Conservation (phyloP, 2,113 vertebrate genomes). For the Xyrauchen texanus region DNA sequence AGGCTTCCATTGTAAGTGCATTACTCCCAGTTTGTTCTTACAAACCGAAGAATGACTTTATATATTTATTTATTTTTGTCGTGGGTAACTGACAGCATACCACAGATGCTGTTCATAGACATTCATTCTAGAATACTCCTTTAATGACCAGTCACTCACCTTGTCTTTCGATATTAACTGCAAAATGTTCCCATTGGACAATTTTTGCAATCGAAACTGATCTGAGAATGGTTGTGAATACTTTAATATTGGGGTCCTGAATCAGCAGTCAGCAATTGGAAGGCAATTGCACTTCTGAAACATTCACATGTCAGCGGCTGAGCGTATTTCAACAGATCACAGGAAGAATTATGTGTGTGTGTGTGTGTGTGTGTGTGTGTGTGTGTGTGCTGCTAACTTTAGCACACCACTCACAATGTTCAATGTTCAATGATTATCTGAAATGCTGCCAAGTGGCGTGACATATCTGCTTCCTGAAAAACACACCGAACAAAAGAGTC, state of each 20-base stretch:
- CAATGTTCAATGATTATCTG: too few species aligned
- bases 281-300: not conserved
- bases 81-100: not conserved
- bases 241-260: too few species aligned
- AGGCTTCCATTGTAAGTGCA: not conserved
- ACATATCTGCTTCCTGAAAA: conserved; percentile 52
- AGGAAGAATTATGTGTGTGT: not conserved
- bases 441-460: conserved; percentile 19
- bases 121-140: too few species aligned
- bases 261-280: not conserved
- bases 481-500: conserved; percentile 27
- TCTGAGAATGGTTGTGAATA: too few species aligned
- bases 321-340: conserved; percentile 10
- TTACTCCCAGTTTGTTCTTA: not conserved
- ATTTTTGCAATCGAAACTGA: too few species aligned
- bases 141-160: too few species aligned
- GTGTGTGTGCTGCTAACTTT: conserved; percentile 39
- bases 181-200: too few species aligned
- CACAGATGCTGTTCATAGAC: not conserved
- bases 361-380: not conserved
- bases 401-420: conserved; percentile 37
- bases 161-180: too few species aligned
- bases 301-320: not conserved
- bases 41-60: not conserved
- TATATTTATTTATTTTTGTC: not conserved